A percentile compares a stretch with the other conserved stretches of the same genome.
Evolutionary conservation across 1,140 invertebrate genomes (phyloP).

Genomic region (Drosophila hydei): DNA sequence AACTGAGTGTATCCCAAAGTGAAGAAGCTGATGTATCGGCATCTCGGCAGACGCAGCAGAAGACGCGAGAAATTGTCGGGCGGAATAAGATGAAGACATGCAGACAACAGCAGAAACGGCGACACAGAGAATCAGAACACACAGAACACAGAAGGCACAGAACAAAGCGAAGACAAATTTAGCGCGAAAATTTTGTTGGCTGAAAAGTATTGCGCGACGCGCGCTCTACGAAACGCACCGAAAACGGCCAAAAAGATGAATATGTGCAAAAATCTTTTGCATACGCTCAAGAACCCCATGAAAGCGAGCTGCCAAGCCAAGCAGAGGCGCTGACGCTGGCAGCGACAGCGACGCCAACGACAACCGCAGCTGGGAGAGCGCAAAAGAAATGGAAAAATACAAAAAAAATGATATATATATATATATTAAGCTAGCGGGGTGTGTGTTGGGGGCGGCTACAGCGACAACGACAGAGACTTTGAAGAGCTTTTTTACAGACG

Average conservation of each 20-base stretch:
- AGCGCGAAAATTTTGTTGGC: slow-evolving; percentile 65
- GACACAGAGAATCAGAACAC: slow-evolving; percentile 38
- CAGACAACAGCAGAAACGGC: slow-evolving; percentile 12
- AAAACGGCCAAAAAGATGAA: slow-evolving; percentile 84
- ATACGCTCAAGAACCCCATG: slow-evolving; percentile 83
- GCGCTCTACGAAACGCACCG: slow-evolving; percentile 83
- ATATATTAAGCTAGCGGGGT: slow-evolving; percentile 10
- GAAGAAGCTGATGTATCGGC: slow-evolving; percentile 44
- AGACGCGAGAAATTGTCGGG: slow-evolving; percentile 22
- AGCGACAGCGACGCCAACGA: slow-evolving; percentile 37
- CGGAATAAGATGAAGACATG: slow-evolving; percentile 23
- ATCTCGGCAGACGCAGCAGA: slow-evolving; percentile 33
- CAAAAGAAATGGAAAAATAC: slow-evolving; percentile 44
- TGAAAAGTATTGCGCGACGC: slow-evolving; percentile 59
- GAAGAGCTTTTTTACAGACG: slow-evolving; percentile 73
- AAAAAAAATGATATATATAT: background rate
- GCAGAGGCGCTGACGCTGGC: slow-evolving; percentile 50
- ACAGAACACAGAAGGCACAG: slow-evolving; percentile 25
- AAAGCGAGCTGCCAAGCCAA: slow-evolving; percentile 59
- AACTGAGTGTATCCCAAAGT: slow-evolving; percentile 23
- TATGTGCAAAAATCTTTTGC: slow-evolving; percentile 84
- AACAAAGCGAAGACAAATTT: slow-evolving; percentile 45
- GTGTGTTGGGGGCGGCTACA: slow-evolving; percentile 53
- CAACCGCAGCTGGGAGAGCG: slow-evolving; percentile 57
- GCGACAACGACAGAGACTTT: slow-evolving; percentile 46